These are phyloP conservation scores for Amblyraja radiata DNA, from an alignment of 2,797 vertebrate species.

Conservation along the genomic window DNA sequence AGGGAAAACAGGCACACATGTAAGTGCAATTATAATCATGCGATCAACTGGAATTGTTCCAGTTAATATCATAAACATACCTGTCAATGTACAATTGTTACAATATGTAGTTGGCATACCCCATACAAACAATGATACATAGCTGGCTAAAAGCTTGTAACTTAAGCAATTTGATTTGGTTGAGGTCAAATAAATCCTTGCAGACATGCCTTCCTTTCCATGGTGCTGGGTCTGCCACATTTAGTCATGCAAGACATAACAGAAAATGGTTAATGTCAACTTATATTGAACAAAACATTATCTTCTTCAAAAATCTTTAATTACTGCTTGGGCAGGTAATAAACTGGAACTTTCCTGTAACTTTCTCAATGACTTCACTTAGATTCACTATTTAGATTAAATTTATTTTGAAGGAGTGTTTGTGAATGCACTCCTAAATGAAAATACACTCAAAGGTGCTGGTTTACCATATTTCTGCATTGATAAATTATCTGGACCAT, in stretches of 20 bases:
- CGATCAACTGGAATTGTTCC: constrained; percentile 28
- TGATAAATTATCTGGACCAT: background rate
- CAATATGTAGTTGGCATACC: constrained; percentile 30
- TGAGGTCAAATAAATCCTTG: background rate
- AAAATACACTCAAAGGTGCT: background rate
- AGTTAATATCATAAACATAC: constrained; percentile 32
- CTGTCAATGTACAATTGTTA: constrained; percentile 35
- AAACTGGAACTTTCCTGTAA: background rate
- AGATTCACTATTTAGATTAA: background rate
- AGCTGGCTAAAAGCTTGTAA: constrained; percentile 11
- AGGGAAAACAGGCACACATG: constrained; percentile 40
- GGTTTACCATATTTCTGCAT: background rate
- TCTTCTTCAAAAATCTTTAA: background rate
- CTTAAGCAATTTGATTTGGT: constrained; percentile 23
- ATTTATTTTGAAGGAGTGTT: background rate
- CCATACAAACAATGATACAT: constrained; percentile 18
- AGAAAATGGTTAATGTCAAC: background rate
- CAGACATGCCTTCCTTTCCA: constrained; percentile 17
- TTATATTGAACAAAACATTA: background rate
- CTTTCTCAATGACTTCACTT: background rate
- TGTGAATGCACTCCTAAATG: background rate
- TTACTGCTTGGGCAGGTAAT: background rate
- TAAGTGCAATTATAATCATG: constrained; percentile 35
- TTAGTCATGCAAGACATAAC: constrained; percentile 29
- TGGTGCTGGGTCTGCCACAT: background rate